phyloP scores from a whole-genome alignment of 2,113 vertebrate genomes.

The Ameiurus melas region DNA sequence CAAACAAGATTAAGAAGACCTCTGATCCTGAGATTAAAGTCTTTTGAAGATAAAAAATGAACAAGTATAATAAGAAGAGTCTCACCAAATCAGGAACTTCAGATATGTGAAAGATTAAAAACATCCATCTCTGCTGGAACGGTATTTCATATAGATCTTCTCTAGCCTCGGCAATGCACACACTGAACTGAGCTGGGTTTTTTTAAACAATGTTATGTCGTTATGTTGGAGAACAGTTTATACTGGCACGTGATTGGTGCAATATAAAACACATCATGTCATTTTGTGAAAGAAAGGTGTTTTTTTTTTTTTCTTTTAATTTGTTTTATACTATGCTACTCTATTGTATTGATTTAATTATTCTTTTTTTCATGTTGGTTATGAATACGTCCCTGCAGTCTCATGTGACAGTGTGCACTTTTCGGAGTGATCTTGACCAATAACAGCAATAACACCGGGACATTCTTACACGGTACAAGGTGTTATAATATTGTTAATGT shows the following conservation, averaged over 20 bases:
- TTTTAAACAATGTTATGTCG: not conserved
- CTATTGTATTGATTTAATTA: too few species aligned
- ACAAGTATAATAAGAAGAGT: conserved; percentile 29
- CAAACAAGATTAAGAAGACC: conserved; percentile 43
- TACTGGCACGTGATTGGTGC: not conserved
- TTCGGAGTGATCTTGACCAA: not conserved
- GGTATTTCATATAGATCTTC: conserved; percentile 22
- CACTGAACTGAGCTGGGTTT: not conserved
- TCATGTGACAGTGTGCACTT: not conserved
- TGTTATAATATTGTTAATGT: not conserved
- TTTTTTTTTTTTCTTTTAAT: not conserved
- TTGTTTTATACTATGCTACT: too few species aligned
- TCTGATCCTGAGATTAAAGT: conserved; percentile 41
- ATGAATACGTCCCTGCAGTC: not conserved
- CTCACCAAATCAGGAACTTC: conserved; percentile 32
- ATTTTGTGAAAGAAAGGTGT: too few species aligned
- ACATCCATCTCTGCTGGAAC: conserved; percentile 32
- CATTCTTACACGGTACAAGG: not conserved
- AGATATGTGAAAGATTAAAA: conserved; percentile 43
- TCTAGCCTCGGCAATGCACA: not conserved
- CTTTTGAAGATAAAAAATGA: conserved; percentile 45
- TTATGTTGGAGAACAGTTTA: conserved; percentile 5
- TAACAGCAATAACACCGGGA: not conserved
- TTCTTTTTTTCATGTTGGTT: not conserved
- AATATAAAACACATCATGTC: not conserved